Evolutionary conservation across 2,113 vertebrate genomes (phyloP).

Genomic region (Pangasianodon hypophthalmus): DNA sequence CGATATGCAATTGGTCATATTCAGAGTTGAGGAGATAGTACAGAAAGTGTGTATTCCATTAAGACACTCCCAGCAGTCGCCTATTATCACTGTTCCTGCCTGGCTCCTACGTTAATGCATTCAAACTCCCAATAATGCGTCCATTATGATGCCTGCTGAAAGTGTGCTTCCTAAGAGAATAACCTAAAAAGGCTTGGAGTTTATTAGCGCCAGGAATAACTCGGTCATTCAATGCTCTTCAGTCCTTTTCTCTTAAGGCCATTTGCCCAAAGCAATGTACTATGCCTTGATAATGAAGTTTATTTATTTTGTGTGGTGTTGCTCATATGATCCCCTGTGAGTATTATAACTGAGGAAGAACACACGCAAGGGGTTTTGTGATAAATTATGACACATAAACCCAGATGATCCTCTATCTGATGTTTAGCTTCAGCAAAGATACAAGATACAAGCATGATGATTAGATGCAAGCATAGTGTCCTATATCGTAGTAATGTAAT

Average conservation of each 20-base stretch:
- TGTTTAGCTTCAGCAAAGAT: background rate
- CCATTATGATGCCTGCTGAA: conserved; percentile 33
- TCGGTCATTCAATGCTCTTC: conserved; percentile 37
- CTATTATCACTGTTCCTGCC: background rate
- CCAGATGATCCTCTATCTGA: background rate
- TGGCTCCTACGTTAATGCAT: conserved; percentile 27
- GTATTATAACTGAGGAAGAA: background rate
- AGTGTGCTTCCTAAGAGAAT: conserved; percentile 36
- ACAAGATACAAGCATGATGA: background rate
- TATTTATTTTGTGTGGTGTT: conserved; percentile 43
- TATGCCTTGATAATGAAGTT: conserved; percentile 34
- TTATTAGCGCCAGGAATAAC: conserved; percentile 38
- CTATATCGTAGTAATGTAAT: background rate
- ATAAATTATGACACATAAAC: background rate
- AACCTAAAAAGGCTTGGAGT: conserved; percentile 43
- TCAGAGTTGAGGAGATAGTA: background rate
- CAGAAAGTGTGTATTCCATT: background rate
- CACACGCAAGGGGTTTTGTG: background rate
- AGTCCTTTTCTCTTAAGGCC: conserved; percentile 24
- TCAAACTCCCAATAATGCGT: conserved; percentile 35
- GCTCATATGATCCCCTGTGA: conserved; percentile 32
- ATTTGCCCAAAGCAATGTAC: conserved; percentile 23
- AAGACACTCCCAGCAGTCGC: background rate
- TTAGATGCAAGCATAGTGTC: background rate
- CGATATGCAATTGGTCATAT: background rate